phyloP scores from a whole-genome alignment of 2,797 vertebrate species.

The Coccyzus lansbergi region DNA sequence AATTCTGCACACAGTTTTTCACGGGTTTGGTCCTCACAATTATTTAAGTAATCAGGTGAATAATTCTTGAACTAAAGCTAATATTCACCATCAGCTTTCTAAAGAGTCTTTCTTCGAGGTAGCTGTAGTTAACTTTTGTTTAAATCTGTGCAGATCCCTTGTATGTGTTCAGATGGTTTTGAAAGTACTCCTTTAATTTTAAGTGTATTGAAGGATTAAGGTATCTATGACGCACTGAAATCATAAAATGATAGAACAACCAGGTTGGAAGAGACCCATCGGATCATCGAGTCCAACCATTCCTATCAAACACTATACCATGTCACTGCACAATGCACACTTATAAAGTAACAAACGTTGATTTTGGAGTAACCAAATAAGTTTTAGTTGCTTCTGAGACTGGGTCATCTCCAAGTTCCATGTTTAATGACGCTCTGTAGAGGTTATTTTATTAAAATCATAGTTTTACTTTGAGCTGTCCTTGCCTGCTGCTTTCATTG shows the following conservation, averaged over 20 bases:
- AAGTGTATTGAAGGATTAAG: background rate
- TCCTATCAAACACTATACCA: too few species aligned
- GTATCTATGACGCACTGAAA: background rate
- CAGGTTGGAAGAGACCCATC: too few species aligned
- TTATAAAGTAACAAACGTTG: background rate
- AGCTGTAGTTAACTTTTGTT: background rate
- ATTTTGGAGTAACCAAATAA: background rate
- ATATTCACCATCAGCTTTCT: background rate
- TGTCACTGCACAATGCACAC: too few species aligned
- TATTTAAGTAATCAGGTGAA: background rate
- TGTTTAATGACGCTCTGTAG: background rate
- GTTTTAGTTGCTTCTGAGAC: background rate
- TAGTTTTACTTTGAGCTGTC: background rate
- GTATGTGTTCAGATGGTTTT: background rate
- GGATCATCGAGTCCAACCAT: too few species aligned
- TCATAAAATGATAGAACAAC: too few species aligned
- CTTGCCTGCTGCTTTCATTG: background rate
- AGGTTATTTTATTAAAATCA: background rate
- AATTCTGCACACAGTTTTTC: background rate
- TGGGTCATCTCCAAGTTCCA: background rate
- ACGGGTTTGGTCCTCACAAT: background rate
- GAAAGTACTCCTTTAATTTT: background rate
- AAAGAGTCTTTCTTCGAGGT: background rate
- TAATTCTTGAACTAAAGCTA: background rate
- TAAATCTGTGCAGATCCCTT: background rate